Conservation (phyloP, 2,888 invertebrate genomes). For the Tinea trinotella region DNA sequence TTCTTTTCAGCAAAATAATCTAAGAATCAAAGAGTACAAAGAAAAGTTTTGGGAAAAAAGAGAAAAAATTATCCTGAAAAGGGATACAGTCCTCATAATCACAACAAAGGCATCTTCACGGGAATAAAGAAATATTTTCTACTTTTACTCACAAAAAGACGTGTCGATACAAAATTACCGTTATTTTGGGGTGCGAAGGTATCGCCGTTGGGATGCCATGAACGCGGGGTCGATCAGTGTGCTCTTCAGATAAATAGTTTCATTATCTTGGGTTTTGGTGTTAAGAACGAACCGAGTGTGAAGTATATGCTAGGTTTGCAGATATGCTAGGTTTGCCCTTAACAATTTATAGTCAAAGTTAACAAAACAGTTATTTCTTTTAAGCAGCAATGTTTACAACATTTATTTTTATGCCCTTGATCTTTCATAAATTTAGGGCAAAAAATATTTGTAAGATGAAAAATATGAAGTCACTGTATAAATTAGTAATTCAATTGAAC, state of each 20-base stretch:
- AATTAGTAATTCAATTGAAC: too few species aligned
- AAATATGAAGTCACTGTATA: too few species aligned
- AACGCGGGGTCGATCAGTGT: conserved; percentile 39
- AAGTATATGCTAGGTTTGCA: conserved; percentile 31
- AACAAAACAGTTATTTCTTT: too few species aligned
- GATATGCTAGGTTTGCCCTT: too few species aligned
- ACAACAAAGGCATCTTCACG: conserved; percentile 5
- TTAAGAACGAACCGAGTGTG: conserved; percentile 33
- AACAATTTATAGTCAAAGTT: too few species aligned
- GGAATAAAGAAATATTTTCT: not conserved
- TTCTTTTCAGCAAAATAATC: not conserved
- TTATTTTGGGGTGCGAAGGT: conserved; percentile 25
- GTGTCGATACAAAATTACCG: conserved; percentile 15
- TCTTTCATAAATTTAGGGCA: too few species aligned
- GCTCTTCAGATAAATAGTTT: conserved; percentile 62
- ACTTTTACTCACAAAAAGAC: conserved; percentile 12
- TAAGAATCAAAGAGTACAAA: not conserved
- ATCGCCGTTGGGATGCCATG: conserved; percentile 28
- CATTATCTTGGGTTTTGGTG: conserved; percentile 57
- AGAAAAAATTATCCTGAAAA: not conserved
- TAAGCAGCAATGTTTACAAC: too few species aligned
- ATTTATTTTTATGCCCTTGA: too few species aligned
- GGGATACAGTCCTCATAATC: conserved; percentile 10
- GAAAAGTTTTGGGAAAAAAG: not conserved
- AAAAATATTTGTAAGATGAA: too few species aligned